A percentile compares a stretch with the other conserved stretches of the same genome.
These are phyloP conservation scores for Actinia equina DNA, from an alignment of 64 coral and sea anemone genomes.

Conservation along the genomic window DNA sequence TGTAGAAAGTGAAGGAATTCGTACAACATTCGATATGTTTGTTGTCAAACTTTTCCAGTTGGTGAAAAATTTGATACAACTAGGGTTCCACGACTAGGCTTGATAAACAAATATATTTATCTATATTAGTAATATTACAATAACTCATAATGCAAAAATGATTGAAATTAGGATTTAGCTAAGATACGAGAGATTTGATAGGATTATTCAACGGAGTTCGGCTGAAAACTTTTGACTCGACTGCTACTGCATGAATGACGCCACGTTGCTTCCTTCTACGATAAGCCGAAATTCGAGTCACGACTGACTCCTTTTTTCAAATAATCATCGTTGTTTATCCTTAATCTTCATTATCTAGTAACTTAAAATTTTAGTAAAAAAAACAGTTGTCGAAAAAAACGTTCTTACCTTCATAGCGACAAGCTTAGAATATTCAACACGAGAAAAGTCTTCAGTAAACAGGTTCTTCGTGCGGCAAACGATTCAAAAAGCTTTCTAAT, in stretches of 20 bases:
- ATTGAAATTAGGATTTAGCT: neutral
- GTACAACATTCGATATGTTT: neutral
- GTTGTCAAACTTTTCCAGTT: neutral
- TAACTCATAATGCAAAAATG: no score
- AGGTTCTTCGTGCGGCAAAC: neutral
- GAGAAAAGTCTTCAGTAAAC: neutral
- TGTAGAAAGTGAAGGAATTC: neutral
- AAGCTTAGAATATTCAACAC: neutral
- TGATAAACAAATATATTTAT: neutral
- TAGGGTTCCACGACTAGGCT: neutral
- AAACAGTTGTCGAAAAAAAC: neutral
- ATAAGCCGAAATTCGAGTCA: neutral
- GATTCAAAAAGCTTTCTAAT: neutral
- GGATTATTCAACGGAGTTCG: neutral
- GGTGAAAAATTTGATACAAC: neutral
- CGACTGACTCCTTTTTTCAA: neutral
- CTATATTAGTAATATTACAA: no score
- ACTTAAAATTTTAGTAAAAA: neutral
- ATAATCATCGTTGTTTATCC: neutral
- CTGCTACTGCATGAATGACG: neutral
- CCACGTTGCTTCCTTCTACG: neutral
- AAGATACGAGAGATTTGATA: neutral
- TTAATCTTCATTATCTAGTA: neutral
- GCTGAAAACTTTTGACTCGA: no score
- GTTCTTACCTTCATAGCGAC: constrained; percentile 1